These are phyloP conservation scores for Cyclura pinguis DNA, from an alignment of 2,797 vertebrate species.

Conservation along the genomic window DNA sequence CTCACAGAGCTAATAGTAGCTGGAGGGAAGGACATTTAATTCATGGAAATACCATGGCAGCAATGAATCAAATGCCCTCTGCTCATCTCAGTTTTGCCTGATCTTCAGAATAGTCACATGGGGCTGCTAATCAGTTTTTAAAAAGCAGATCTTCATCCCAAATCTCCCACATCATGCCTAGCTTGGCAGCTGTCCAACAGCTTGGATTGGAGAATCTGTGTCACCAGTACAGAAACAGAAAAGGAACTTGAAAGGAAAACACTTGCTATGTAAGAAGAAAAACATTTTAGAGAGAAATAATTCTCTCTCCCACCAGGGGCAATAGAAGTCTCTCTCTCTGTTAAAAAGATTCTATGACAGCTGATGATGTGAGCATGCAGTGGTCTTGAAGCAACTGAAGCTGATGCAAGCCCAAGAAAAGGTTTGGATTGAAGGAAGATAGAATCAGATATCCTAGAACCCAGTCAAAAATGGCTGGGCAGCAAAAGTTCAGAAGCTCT, in stretches of 20 bases:
- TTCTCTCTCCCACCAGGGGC: background rate
- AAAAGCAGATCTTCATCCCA: background rate
- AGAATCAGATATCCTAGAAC: background rate
- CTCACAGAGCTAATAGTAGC: background rate
- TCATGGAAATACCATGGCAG: background rate
- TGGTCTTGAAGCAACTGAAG: background rate
- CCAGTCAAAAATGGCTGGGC: rapidly evolving
- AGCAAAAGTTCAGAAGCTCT: background rate
- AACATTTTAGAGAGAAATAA: background rate
- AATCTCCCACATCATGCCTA: rapidly evolving
- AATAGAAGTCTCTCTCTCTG: background rate
- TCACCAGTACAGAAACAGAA: background rate
- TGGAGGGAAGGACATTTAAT: background rate
- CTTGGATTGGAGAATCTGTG: background rate
- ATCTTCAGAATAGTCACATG: background rate
- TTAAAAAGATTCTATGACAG: constrained; percentile 19
- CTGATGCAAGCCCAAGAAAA: background rate
- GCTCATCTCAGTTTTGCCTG: background rate
- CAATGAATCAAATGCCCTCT: background rate
- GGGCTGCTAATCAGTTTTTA: constrained; percentile 1
- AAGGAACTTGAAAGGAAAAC: background rate
- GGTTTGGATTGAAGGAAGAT: background rate
- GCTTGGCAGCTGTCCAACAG: background rate
- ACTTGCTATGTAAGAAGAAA: background rate
- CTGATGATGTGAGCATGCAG: background rate